Evolutionary conservation across 2,888 invertebrate species (phyloP), one percentile per base, ranked within the genome.

Genomic region (Synanthedon tipuliformis): DNA sequence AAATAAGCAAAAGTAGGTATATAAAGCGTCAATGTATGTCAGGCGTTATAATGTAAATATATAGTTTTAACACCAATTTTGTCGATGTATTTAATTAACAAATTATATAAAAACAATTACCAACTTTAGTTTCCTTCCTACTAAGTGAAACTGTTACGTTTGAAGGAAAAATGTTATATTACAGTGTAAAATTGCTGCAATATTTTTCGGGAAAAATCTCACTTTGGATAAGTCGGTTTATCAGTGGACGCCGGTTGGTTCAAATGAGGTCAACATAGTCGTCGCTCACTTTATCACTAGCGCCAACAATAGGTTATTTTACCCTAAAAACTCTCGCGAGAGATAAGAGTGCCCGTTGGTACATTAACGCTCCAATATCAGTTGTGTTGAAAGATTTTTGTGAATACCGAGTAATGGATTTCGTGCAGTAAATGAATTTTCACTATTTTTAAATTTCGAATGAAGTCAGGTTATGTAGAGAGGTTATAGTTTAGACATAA

Each of bases 181-280:
- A 8, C 27, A 34, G 8, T 8, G 27, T 34, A 34, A 34, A 34
- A 34, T 34, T 10, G 7, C 34, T 34, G 7, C 1, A 5, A 8
- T 34, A 34, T 34, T 34, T 34, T 10, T 34, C 34, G 34, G 34
- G 34, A 34, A 53, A 55, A 53, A 53, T 55, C 53, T 50, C 53
- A 51, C 58, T 58, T 54, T 51, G 56, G 55, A 53, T 58, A 55
- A 53, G 50, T 49, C 49, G 48, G 50, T 40, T 57, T 58, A 58
- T 58, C 58, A 8, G 7, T 50, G 34, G 34, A 34, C 34, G 34
- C 34, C 34, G 34, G 34, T 45, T 15, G 50, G 59, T 53, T 54
- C 62, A 66, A 64, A 66, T 54, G 65, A 59, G 68, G 68, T 66
- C 59, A 53, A 51, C 52, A 51, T 53, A 49, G 66, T 62, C 61